Evolutionary conservation across 2,113 vertebrate species (phyloP).

Genomic region (Zosterops japonicus): DNA sequence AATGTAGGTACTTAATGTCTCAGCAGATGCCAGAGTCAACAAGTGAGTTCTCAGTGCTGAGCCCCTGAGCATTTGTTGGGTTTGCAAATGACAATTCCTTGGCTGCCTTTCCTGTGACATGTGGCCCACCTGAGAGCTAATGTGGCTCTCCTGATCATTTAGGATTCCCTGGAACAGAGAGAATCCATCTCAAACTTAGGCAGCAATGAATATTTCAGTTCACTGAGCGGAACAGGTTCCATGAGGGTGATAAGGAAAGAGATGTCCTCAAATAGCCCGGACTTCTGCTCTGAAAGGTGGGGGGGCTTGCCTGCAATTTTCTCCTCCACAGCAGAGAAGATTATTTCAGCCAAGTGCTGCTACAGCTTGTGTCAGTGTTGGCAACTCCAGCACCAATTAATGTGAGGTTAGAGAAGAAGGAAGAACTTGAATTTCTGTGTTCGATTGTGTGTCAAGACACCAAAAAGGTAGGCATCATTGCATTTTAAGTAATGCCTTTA

Average conservation of each 20-base stretch:
- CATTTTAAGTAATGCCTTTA: not conserved
- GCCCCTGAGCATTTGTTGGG: not conserved
- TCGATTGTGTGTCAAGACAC: not conserved
- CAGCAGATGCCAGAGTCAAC: not conserved
- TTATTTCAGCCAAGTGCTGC: not conserved
- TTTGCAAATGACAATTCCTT: not conserved
- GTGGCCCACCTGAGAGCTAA: not conserved
- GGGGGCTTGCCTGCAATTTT: not conserved
- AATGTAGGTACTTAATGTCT: not conserved
- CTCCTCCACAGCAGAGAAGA: not conserved
- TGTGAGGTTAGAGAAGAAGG: not conserved
- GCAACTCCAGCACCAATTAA: not conserved
- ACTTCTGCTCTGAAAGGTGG: not conserved
- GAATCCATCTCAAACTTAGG: not conserved
- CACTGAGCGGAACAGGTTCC: not conserved
- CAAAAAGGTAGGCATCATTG: not conserved
- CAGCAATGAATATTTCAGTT: not conserved
- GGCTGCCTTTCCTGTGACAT: not conserved
- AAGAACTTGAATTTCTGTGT: not conserved
- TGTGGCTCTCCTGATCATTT: not conserved
- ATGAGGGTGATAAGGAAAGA: not conserved
- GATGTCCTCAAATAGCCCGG: not conserved
- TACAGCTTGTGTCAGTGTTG: not conserved
- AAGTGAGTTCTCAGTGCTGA: not conserved
- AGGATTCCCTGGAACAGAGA: not conserved